Conservation (phyloP, 2,888 invertebrate genomes). For the Parnassius smintheus region DNA sequence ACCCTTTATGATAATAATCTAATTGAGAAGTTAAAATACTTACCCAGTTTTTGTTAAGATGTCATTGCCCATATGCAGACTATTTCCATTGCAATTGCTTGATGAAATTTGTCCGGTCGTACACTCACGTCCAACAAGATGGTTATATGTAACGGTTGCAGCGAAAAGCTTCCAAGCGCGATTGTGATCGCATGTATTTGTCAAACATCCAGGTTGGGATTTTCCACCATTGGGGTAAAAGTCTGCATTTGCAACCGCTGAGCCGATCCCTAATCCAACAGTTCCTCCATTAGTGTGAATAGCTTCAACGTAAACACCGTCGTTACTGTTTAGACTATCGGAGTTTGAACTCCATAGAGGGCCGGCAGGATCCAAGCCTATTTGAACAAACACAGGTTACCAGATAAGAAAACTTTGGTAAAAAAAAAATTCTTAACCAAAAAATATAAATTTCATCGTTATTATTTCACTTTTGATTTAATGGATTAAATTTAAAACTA, state of each 20-base stretch:
- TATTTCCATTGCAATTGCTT: constrained; percentile 50
- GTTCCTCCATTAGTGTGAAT: constrained; percentile 71
- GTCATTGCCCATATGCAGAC: constrained; percentile 53
- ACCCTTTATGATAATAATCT: too few species aligned
- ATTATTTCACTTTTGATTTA: too few species aligned
- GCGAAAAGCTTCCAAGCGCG: constrained; percentile 61
- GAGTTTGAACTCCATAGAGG: constrained; percentile 51
- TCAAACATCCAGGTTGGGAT: constrained; percentile 58
- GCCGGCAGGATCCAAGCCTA: constrained; percentile 62
- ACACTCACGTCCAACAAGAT: constrained; percentile 51
- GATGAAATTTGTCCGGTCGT: constrained; percentile 43
- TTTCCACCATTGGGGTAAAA: constrained; percentile 82
- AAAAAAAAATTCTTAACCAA: too few species aligned
- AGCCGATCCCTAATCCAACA: constrained; percentile 70
- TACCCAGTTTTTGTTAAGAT: constrained; percentile 52
- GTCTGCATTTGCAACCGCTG: constrained; percentile 74
- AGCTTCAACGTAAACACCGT: constrained; percentile 59
- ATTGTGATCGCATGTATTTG: constrained; percentile 56
- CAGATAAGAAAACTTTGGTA: too few species aligned
- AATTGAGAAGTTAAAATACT: constrained; percentile 23
- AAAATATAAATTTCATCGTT: too few species aligned
- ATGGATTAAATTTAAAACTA: too few species aligned
- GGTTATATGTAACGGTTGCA: constrained; percentile 51
- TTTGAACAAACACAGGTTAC: neutral
- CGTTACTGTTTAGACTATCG: constrained; percentile 45